Evolutionary conservation across 2,888 invertebrate genomes (phyloP).

Genomic region (Drosophila kuntzei): DNA sequence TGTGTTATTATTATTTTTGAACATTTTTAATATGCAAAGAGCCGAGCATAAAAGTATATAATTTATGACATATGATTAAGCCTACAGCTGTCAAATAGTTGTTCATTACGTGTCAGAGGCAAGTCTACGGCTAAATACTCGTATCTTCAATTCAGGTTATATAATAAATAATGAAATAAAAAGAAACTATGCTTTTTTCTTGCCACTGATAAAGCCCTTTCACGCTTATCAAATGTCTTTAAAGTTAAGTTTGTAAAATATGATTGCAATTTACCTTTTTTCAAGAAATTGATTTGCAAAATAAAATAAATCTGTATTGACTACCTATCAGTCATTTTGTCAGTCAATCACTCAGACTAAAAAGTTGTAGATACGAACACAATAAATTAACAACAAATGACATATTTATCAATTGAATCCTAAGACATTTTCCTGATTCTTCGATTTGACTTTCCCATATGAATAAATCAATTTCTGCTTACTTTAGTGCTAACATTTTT

Average conservation of each 20-base stretch:
- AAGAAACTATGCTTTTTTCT: neutral
- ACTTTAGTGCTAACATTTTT: neutral
- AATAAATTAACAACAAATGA: slow-evolving; percentile 14
- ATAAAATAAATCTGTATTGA: neutral
- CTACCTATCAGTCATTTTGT: slow-evolving; percentile 6
- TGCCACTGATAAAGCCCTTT: neutral
- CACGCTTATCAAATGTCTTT: neutral
- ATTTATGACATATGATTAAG: slow-evolving; percentile 56
- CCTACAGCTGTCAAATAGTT: slow-evolving; percentile 55
- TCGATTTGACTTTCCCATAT: neutral
- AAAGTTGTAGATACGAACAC: slow-evolving; percentile 6
- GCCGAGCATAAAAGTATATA: slow-evolving; percentile 39
- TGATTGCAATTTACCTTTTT: neutral
- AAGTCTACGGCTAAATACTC: neutral
- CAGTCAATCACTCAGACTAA: slow-evolving; percentile 7
- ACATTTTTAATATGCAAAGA: slow-evolving; percentile 36
- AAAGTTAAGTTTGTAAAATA: neutral
- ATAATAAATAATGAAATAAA: too few species aligned
- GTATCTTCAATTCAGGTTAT: neutral
- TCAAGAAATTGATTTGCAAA: neutral
- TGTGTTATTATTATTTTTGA: slow-evolving; percentile 39
- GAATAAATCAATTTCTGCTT: slow-evolving; percentile 11
- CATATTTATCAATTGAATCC: slow-evolving; percentile 18
- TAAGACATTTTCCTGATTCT: neutral
- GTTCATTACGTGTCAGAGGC: slow-evolving; percentile 28